These are phyloP conservation scores for Microcaecilia unicolor DNA, from an alignment of 2,797 vertebrate genomes.

Conservation along the genomic window DNA sequence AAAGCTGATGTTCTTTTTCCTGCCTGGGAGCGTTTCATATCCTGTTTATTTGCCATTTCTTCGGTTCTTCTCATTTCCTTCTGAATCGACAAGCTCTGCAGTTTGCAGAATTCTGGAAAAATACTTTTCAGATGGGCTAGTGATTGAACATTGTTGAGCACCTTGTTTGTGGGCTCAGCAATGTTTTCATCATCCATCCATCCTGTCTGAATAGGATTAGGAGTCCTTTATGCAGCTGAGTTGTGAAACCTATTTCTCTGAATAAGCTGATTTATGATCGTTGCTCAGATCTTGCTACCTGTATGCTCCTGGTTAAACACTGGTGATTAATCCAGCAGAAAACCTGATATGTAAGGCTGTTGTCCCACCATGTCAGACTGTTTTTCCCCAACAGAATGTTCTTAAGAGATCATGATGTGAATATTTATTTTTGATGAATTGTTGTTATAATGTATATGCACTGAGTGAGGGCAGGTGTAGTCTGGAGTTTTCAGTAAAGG, in stretches of 20 bases:
- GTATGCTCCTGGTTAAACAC: too few relatives aligned
- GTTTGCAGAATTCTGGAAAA: not conserved
- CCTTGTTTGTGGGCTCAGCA: conserved; percentile 11
- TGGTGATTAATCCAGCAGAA: too few relatives aligned
- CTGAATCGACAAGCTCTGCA: conserved; percentile 17
- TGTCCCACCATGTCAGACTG: too few relatives aligned
- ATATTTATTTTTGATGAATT: too few relatives aligned
- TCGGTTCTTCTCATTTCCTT: conserved; percentile 9
- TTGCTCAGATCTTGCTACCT: not conserved
- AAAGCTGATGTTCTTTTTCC: too few relatives aligned
- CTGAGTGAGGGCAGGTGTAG: too few relatives aligned
- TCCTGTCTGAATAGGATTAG: conserved; percentile 7
- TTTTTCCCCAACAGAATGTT: too few relatives aligned
- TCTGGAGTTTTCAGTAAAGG: too few relatives aligned
- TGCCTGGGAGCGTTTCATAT: conserved; percentile 16
- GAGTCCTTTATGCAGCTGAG: conserved; percentile 12
- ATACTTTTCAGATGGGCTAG: conserved; percentile 7
- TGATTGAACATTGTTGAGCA: conserved; percentile 1
- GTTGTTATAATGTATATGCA: too few relatives aligned
- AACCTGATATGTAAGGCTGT: too few relatives aligned
- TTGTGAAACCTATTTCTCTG: not conserved
- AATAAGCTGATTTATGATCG: not conserved
- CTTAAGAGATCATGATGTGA: too few relatives aligned
- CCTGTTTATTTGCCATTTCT: not conserved
- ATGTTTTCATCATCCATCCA: conserved; percentile 14